Percentiles rank a stretch among this genome's conserved stretches.
These are phyloP conservation scores for Ormyrus pomaceus DNA, from an alignment of 2,888 invertebrate genomes.

Conservation along the genomic window DNA sequence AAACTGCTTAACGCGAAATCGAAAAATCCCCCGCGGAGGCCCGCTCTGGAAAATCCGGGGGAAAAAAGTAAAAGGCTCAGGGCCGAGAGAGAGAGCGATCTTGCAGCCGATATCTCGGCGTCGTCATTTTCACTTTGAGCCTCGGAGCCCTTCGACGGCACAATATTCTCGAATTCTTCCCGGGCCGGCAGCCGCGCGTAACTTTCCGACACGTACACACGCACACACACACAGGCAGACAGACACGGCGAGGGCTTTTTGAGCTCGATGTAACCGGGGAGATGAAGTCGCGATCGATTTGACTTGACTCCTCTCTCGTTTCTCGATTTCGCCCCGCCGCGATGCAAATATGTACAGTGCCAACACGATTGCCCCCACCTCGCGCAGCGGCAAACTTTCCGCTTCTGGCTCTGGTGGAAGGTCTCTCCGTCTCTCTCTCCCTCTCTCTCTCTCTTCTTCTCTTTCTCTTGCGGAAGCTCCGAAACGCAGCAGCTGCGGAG, in stretches of 20 bases:
- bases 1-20: no score
- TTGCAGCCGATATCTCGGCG: no score
- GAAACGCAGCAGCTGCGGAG: no score
- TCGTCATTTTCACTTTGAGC: slow-evolving; percentile 24
- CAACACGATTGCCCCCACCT: slow-evolving; percentile 58
- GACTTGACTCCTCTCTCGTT: slow-evolving; percentile 8
- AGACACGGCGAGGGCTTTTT: not conserved
- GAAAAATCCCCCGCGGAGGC: no score
- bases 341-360: slow-evolving; percentile 64
- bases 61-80: no score
- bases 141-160: not conserved
- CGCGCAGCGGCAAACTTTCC: slow-evolving; percentile 55
- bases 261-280: slow-evolving; percentile 30
- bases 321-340: slow-evolving; percentile 13
- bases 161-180: slow-evolving; percentile 43
- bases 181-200: slow-evolving; percentile 16
- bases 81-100: no score
- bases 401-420: not conserved
- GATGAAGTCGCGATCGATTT: slow-evolving; percentile 48
- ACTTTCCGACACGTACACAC: not conserved
- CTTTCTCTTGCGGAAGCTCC: not conserved
- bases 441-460: not conserved
- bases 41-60: no score
- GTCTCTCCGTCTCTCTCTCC: slow-evolving; percentile 9
- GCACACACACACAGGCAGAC: not conserved